Conservation (phyloP, 2,113 vertebrate genomes). For the Natator depressus region DNA sequence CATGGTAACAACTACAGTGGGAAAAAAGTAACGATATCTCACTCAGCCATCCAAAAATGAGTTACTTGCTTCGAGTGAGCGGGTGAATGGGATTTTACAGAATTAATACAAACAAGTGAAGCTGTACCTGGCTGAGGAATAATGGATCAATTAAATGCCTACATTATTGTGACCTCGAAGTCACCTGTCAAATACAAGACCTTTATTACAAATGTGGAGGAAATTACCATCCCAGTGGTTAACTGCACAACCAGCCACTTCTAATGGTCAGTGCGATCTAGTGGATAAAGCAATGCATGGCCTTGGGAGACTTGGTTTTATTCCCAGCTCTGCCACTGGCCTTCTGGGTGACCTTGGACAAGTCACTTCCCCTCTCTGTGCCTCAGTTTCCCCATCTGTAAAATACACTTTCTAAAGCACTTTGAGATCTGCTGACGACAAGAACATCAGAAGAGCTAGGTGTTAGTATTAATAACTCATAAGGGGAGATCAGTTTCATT, state of each 20-base stretch:
- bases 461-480: not conserved
- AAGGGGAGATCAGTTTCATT: not conserved
- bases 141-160: not conserved
- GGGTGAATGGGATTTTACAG: not conserved
- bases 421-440: not conserved
- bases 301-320: not conserved
- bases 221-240: not conserved
- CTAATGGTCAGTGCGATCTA: not conserved
- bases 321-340: not conserved
- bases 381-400: not conserved
- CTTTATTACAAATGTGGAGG: not conserved
- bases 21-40: not conserved
- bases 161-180: not conserved
- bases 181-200: not conserved
- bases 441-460: not conserved
- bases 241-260: not conserved
- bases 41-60: not conserved
- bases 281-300: not conserved
- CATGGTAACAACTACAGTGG: not conserved
- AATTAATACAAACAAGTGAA: not conserved
- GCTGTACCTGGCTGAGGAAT: not conserved
- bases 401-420: fast-evolving
- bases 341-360: not conserved
- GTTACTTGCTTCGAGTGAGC: not conserved
- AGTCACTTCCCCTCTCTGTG: not conserved